Evolutionary conservation across 2,797 vertebrate species (phyloP).

Genomic region (Sebastes cheni): DNA sequence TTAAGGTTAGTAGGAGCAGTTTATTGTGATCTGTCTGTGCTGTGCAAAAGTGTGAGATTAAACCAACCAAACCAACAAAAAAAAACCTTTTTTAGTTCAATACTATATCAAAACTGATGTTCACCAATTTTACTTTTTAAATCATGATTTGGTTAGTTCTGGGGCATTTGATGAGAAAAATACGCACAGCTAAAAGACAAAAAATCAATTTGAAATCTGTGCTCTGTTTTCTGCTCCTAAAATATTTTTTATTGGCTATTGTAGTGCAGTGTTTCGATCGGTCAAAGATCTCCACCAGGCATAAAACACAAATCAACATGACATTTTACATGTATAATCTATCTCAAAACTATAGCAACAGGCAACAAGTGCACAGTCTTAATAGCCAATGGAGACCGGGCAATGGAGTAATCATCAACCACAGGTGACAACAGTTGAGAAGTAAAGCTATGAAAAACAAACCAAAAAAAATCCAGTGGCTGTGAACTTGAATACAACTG

Average conservation of each 20-base stretch:
- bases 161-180: background rate
- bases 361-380: too few relatives aligned
- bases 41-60: background rate
- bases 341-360: too few relatives aligned
- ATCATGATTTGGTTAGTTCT: background rate
- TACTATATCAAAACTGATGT: background rate
- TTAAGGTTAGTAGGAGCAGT: constrained; percentile 88
- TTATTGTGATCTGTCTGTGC: background rate
- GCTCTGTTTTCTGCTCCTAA: too few relatives aligned
- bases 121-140: background rate
- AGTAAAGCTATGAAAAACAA: background rate
- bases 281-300: background rate
- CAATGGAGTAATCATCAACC: background rate
- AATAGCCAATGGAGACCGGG: too few relatives aligned
- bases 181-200: background rate
- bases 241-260: background rate
- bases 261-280: background rate
- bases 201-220: background rate
- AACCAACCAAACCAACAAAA: background rate
- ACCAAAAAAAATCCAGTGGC: background rate
- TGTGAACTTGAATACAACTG: background rate
- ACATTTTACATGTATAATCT: too few relatives aligned
- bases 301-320: too few relatives aligned
- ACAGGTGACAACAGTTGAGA: background rate
- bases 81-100: background rate